A percentile compares a stretch with the other conserved stretches of the same genome.
phyloP scores from a whole-genome alignment of 2,797 vertebrate species.

The Sebastes dallii region DNA sequence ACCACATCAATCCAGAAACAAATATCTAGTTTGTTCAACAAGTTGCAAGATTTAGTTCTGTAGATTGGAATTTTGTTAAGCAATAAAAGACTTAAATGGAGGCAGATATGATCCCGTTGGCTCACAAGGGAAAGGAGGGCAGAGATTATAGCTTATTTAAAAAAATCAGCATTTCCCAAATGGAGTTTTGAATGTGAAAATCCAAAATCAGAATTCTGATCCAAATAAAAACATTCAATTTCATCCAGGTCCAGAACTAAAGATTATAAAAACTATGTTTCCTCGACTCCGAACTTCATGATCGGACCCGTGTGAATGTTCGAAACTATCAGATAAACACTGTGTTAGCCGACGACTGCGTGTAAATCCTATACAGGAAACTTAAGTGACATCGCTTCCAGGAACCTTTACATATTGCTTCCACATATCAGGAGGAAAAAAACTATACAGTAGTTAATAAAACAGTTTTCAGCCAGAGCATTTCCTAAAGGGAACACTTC shows the following conservation, averaged over 20 bases:
- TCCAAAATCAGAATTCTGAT: not conserved
- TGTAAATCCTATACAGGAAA: not conserved
- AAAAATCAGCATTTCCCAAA: not conserved
- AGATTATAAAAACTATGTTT: not conserved
- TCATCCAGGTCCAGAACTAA: not conserved
- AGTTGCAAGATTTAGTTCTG: not conserved
- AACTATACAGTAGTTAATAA: not conserved
- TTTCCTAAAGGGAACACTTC: constrained; percentile 5
- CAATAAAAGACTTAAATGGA: not conserved
- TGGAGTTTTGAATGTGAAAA: not conserved
- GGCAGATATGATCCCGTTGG: not conserved
- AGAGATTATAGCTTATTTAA: not conserved
- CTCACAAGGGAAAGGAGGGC: not conserved
- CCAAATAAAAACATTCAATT: not conserved
- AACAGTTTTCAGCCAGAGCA: not conserved
- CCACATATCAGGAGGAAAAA: not conserved
- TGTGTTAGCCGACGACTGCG: not conserved
- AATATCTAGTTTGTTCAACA: not conserved
- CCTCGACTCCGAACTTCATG: not conserved
- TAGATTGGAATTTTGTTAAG: constrained; percentile 1
- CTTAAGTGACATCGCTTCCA: not conserved
- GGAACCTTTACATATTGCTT: not conserved
- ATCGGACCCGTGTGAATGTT: not conserved
- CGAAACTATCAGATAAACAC: not conserved
- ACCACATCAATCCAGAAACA: not conserved